A percentile compares a stretch with the other conserved stretches of the same genome.
phyloP scores from a whole-genome alignment of 2,113 vertebrate species.

The Cinclus cinclus region DNA sequence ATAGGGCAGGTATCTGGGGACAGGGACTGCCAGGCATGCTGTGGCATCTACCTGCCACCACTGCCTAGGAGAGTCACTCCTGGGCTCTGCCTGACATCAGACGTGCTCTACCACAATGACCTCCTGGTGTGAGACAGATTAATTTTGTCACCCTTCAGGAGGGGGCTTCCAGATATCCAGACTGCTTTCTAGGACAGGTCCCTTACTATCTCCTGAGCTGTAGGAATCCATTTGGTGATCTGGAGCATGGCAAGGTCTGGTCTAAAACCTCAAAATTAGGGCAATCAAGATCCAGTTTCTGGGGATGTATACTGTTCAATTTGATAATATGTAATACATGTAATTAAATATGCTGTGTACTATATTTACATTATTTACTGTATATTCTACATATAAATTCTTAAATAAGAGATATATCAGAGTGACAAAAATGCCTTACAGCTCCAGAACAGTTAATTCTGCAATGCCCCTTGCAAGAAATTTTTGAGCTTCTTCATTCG shows the following conservation, averaged over 20 bases:
- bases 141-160: background rate
- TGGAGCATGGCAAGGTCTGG: background rate
- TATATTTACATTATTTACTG: background rate
- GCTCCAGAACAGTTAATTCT: background rate
- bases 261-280: background rate
- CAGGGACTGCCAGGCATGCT: rapidly evolving
- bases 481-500: background rate
- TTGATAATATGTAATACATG: background rate
- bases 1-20: background rate
- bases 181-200: background rate
- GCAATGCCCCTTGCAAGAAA: background rate
- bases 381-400: background rate
- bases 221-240: background rate
- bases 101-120: background rate
- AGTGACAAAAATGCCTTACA: background rate
- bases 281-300: background rate
- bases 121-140: background rate
- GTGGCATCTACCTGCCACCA: background rate
- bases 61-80: background rate
- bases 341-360: background rate
- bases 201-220: background rate
- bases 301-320: background rate
- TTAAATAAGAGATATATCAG: background rate
- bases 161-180: background rate
- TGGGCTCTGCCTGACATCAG: background rate